A percentile compares a stretch with the other conserved stretches of the same genome.
Conservation (phyloP, 1,140 invertebrate species). For the Sycophaga agraensis region DNA sequence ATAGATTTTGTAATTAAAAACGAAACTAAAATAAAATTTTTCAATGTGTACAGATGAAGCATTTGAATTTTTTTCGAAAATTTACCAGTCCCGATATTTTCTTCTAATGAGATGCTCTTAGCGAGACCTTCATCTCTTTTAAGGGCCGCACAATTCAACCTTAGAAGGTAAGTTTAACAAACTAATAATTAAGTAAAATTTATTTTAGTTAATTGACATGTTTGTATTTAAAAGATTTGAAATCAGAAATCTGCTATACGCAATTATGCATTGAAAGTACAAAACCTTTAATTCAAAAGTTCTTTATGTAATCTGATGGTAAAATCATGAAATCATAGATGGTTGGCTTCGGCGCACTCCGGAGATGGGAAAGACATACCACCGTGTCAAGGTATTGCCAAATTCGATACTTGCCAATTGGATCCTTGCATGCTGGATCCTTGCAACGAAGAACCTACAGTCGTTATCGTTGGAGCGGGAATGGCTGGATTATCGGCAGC, state of each 20-base stretch:
- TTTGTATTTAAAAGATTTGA: too few species aligned
- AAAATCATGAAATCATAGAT: conserved; percentile 32
- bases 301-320: too few species aligned
- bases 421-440: conserved; percentile 60
- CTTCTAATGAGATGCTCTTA: conserved; percentile 47
- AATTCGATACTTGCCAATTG: conserved; percentile 42
- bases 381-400: conserved; percentile 36
- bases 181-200: too few species aligned
- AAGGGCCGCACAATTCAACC: conserved; percentile 28
- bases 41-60: conserved; percentile 20
- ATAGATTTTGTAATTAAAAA: conserved; percentile 24
- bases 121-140: conserved; percentile 32
- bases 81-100: conserved; percentile 33
- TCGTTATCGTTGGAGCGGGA: conserved; percentile 75
- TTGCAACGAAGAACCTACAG: conserved; percentile 63
- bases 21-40: conserved; percentile 12
- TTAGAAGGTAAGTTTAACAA: conserved; percentile 42
- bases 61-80: conserved; percentile 38
- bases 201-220: too few species aligned
- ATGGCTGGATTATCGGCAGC: conserved; percentile 75
- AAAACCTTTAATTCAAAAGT: too few species aligned
- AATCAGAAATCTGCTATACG: too few species aligned
- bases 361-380: conserved; percentile 28
- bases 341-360: conserved; percentile 33
- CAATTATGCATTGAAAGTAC: too few species aligned